phyloP scores from a whole-genome alignment of 1,140 invertebrate genomes.

The Kradibia gibbosae region DNA sequence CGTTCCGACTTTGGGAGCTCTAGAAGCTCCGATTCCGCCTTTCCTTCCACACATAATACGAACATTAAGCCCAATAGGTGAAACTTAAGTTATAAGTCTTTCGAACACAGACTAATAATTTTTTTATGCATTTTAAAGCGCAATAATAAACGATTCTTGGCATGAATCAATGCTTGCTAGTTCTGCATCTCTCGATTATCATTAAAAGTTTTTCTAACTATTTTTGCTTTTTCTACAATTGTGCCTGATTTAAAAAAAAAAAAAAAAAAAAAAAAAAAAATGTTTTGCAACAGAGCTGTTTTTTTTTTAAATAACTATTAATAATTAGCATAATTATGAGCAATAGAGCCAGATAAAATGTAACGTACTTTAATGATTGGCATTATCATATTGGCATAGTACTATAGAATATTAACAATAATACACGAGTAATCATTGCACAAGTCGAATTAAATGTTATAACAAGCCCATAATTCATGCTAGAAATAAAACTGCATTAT shows the following conservation, averaged over 20 bases:
- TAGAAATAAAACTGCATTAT: background rate
- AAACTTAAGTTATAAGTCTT: constrained; percentile 12
- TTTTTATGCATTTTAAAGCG: background rate
- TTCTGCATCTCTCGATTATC: no score
- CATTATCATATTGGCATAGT: no score
- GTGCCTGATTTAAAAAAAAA: background rate
- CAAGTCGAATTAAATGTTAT: no score
- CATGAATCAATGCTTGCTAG: background rate
- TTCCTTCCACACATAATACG: constrained; percentile 13
- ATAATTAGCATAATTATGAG: no score
- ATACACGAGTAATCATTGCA: no score
- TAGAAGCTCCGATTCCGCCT: constrained; percentile 26
- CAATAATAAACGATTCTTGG: background rate
- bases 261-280: no score
- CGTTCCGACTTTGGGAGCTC: constrained; percentile 29
- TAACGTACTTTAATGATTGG: no score
- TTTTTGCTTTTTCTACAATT: background rate
- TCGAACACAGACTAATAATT: background rate
- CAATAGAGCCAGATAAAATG: no score
- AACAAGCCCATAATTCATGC: background rate
- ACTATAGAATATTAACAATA: no score
- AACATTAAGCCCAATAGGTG: constrained; percentile 42
- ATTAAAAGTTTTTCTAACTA: no score
- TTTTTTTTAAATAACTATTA: no score
- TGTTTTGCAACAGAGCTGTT: no score